Conservation (phyloP, 2,888 invertebrate species). For the Microplitis manilae region DNA sequence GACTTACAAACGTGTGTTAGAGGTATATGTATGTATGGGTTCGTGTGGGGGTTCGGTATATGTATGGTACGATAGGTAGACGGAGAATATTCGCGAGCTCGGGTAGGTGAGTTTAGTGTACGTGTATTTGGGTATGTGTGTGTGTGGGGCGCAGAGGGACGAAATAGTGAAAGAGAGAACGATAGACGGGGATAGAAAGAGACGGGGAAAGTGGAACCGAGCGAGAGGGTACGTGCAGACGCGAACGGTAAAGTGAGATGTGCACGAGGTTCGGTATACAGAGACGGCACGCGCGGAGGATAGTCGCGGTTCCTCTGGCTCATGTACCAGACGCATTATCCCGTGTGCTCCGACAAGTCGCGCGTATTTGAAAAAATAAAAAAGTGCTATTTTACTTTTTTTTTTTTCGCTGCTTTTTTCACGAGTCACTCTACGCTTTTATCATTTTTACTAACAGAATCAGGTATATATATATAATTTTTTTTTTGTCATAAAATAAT, state of each 20-base stretch:
- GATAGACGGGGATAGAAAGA: slow-evolving; percentile 38
- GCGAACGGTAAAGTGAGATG: slow-evolving; percentile 37
- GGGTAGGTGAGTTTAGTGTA: slow-evolving; percentile 8
- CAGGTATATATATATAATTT: neutral
- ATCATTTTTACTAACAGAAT: neutral
- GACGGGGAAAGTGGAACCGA: slow-evolving; percentile 43
- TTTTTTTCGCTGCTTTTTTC: slow-evolving; percentile 1
- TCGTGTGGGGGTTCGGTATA: slow-evolving; percentile 40
- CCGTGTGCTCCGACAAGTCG: slow-evolving; percentile 33
- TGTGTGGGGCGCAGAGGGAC: slow-evolving; percentile 32
- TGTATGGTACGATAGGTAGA: slow-evolving; percentile 40
- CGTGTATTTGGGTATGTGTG: slow-evolving; percentile 24
- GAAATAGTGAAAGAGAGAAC: slow-evolving; percentile 28
- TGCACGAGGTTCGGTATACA: slow-evolving; percentile 48
- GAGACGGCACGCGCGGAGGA: slow-evolving; percentile 52
- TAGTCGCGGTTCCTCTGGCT: slow-evolving; percentile 55
- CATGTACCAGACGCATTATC: slow-evolving; percentile 51
- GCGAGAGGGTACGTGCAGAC: slow-evolving; percentile 32
- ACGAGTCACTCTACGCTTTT: neutral
- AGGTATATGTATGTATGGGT: neutral
- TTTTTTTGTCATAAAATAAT: neutral
- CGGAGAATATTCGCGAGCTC: slow-evolving; percentile 20
- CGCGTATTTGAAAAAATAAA: slow-evolving; percentile 23
- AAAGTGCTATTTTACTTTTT: too few relatives aligned
- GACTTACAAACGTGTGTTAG: slow-evolving; percentile 24